A percentile compares a stretch with the other conserved stretches of the same genome.
Evolutionary conservation across 1,140 invertebrate genomes (phyloP).

Genomic region (Neodiprion virginianus): DNA sequence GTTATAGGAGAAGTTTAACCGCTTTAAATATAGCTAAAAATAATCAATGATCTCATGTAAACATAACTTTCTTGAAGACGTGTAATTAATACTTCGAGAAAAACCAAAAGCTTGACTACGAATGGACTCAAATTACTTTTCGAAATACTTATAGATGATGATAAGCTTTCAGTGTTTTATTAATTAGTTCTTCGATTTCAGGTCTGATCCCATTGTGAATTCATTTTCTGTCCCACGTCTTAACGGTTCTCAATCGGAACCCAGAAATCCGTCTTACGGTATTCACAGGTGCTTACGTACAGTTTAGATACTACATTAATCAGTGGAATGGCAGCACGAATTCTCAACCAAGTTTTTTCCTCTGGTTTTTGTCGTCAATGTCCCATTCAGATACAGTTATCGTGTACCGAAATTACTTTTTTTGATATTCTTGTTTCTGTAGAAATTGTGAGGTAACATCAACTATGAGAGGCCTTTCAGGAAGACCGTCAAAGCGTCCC

Average conservation of each 20-base stretch:
- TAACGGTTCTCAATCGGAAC: conserved; percentile 4
- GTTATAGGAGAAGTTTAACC: too few species aligned
- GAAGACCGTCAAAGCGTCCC: neutral
- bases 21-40: too few species aligned
- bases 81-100: too few species aligned
- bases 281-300: neutral
- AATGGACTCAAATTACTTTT: neutral
- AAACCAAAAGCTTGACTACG: too few species aligned
- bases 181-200: neutral
- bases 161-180: neutral
- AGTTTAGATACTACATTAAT: neutral
- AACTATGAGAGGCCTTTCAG: neutral
- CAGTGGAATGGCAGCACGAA: neutral
- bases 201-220: neutral
- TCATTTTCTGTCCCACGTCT: neutral
- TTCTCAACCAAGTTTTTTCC: neutral
- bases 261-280: neutral
- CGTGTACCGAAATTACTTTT: neutral
- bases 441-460: neutral
- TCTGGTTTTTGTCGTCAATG: neutral
- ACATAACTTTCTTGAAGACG: too few species aligned
- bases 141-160: neutral
- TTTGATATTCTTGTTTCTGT: neutral
- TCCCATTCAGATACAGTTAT: too few species aligned
- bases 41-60: too few species aligned